A percentile compares a stretch with the other conserved stretches of the same genome.
phyloP scores from a whole-genome alignment of 2,113 vertebrate genomes.

The Ophiodon elongatus region DNA sequence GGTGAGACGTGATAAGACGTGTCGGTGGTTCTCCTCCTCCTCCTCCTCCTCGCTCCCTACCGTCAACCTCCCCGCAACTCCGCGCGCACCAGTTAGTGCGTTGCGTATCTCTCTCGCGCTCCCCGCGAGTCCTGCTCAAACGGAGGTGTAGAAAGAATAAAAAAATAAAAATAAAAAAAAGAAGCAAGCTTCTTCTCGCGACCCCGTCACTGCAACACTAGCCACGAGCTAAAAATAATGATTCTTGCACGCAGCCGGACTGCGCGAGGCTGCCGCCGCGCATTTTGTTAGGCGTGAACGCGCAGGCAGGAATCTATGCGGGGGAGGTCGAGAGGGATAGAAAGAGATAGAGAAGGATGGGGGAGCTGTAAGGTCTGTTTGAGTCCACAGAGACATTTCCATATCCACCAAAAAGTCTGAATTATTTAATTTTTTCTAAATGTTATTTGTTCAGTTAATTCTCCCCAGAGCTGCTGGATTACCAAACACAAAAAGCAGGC shows the following conservation, averaged over 20 bases:
- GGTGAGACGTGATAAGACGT: conserved; percentile 23
- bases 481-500: not conserved
- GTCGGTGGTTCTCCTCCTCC: conserved; percentile 15
- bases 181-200: not conserved
- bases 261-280: conserved; percentile 53
- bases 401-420: not conserved
- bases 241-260: conserved; percentile 42
- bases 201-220: conserved; percentile 68
- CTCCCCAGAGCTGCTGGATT: not conserved
- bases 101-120: not conserved
- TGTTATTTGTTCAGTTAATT: not conserved
- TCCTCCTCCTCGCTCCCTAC: not conserved
- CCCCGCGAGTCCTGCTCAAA: conserved; percentile 39
- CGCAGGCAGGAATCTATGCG: conserved; percentile 75
- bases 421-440: too few relatives aligned
- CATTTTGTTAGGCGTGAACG: conserved; percentile 65
- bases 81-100: conserved; percentile 18
- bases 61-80: not conserved
- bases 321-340: conserved; percentile 49
- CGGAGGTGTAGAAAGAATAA: not conserved
- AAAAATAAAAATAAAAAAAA: too few relatives aligned
- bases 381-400: not conserved
- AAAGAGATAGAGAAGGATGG: not conserved
- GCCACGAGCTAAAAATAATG: conserved; percentile 88
- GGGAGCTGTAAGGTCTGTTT: not conserved